Evolutionary conservation across 1,140 invertebrate species (phyloP).

Genomic region (Phthorimaea operculella): DNA sequence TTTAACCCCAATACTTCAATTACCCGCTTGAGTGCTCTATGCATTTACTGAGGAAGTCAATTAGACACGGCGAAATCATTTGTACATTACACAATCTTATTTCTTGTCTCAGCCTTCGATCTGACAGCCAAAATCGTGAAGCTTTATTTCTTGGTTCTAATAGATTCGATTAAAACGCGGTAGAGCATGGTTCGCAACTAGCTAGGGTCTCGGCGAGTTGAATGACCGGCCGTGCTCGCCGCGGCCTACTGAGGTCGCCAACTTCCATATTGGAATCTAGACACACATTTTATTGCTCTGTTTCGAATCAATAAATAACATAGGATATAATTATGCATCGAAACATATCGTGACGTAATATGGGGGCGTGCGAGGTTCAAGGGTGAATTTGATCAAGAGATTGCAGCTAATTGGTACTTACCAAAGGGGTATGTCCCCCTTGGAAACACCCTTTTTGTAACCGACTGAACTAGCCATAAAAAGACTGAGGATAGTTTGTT

Average conservation of each 20-base stretch:
- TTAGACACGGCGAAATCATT: too few relatives aligned
- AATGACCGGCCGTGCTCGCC: slow-evolving; percentile 48
- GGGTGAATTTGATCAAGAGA: neutral
- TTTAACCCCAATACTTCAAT: too few relatives aligned
- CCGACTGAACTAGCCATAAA: neutral
- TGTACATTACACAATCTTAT: too few relatives aligned
- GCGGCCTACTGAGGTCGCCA: slow-evolving; percentile 13
- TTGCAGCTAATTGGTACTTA: neutral
- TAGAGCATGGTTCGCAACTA: slow-evolving; percentile 18
- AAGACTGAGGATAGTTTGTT: neutral
- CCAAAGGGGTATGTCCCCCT: neutral
- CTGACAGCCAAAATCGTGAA: too few relatives aligned
- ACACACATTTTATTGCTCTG: neutral
- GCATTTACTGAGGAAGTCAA: too few relatives aligned
- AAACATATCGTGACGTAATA: neutral
- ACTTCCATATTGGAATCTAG: neutral
- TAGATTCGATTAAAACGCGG: neutral
- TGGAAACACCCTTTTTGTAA: neutral
- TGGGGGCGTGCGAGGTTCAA: neutral
- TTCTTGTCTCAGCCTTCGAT: too few relatives aligned
- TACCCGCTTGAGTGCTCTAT: too few relatives aligned
- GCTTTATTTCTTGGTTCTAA: neutral
- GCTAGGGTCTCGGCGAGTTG: slow-evolving; percentile 23
- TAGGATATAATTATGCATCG: neutral
- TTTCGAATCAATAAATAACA: neutral